Evolutionary conservation across 2,113 vertebrate species (phyloP).

Genomic region (Calyptomena viridis): DNA sequence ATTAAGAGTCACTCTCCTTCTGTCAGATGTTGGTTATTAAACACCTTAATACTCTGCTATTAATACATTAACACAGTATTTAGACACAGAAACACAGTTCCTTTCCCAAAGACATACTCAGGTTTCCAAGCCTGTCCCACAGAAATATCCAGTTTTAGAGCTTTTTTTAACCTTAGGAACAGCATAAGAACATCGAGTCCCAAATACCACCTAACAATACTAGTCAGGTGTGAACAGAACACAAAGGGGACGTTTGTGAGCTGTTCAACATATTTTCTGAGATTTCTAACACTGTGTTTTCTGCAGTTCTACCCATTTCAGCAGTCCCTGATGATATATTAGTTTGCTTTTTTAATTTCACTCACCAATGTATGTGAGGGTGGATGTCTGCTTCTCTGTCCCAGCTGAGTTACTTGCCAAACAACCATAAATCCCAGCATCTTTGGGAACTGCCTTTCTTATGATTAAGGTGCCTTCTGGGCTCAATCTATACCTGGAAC

Average conservation of each 20-base stretch:
- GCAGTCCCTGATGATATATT: neutral
- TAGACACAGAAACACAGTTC: neutral
- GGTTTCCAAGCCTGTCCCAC: neutral
- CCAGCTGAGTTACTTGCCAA: conserved; percentile 91
- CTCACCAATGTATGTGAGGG: conserved; percentile 85
- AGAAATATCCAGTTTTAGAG: neutral
- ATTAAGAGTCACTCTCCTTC: neutral
- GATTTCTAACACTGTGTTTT: neutral
- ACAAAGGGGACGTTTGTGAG: neutral
- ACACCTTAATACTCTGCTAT: neutral
- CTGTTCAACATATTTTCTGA: neutral
- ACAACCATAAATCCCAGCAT: conserved; percentile 88
- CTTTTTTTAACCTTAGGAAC: neutral
- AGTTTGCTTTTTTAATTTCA: neutral
- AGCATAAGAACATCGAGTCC: neutral
- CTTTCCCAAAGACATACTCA: neutral
- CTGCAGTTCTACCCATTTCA: neutral
- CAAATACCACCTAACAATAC: neutral
- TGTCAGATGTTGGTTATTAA: neutral
- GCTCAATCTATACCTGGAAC: conserved; percentile 81
- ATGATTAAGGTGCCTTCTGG: conserved; percentile 87
- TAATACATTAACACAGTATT: neutral
- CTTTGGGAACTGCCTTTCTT: conserved; percentile 78
- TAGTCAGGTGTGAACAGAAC: neutral
- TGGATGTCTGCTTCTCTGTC: conserved; percentile 80